Evolutionary conservation across 2,797 vertebrate species (phyloP).

Genomic region (Notoglanidium macrostoma): DNA sequence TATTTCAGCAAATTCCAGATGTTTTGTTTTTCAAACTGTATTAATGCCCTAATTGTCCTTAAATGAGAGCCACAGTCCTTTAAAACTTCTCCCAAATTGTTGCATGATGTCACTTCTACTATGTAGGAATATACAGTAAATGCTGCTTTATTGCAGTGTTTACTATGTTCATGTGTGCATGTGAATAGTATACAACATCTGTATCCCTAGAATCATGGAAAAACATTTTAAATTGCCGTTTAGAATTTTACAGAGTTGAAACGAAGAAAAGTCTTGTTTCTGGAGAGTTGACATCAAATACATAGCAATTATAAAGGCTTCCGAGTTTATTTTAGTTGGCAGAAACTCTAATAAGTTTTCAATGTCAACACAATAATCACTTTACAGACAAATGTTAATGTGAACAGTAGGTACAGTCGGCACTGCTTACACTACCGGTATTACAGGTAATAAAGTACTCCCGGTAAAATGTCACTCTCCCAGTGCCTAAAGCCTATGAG

Average conservation of each 20-base stretch:
- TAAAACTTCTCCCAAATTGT: slow-evolving; percentile 15
- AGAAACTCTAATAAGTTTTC: neutral
- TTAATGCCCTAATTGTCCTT: slow-evolving; percentile 43
- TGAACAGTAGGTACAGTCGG: neutral
- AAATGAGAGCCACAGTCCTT: slow-evolving; percentile 30
- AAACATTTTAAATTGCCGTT: neutral
- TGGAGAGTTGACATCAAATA: neutral
- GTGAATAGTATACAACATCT: neutral
- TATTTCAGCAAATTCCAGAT: slow-evolving; percentile 52
- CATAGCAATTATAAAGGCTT: neutral
- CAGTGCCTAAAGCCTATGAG: neutral
- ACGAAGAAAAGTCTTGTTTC: neutral
- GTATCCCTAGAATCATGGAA: neutral
- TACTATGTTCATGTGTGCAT: neutral
- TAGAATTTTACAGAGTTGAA: neutral
- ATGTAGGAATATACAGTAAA: neutral
- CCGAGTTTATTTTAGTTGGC: neutral
- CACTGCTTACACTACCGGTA: neutral
- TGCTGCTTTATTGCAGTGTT: neutral
- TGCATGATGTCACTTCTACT: neutral
- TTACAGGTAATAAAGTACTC: neutral
- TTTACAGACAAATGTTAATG: neutral
- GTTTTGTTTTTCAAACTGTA: slow-evolving; percentile 49
- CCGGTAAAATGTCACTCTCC: neutral
- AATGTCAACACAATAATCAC: slow-evolving; percentile 7